These are phyloP conservation scores for Corythornis cristatus DNA, from an alignment of 2,113 vertebrate species.

Conservation along the genomic window DNA sequence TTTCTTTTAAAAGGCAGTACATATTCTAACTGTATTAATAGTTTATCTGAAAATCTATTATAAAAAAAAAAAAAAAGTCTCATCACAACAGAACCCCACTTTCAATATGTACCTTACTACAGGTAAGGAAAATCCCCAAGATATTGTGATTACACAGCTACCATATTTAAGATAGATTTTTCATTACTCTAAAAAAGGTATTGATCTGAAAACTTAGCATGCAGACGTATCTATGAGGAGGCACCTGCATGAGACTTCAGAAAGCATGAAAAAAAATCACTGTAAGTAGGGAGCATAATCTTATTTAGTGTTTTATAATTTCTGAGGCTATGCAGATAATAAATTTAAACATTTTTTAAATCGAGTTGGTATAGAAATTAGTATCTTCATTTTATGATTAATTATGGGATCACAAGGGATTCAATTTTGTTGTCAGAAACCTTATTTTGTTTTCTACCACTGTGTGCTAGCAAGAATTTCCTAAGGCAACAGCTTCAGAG, in stretches of 20 bases:
- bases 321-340: not conserved
- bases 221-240: not conserved
- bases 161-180: not conserved
- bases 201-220: not conserved
- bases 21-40: not conserved
- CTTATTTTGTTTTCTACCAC: not conserved
- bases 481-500: not conserved
- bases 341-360: not conserved
- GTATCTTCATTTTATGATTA: not conserved
- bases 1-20: no score
- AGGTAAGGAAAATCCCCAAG: no score
- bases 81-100: not conserved
- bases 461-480: not conserved
- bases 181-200: not conserved
- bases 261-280: not conserved
- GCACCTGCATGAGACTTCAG: not conserved
- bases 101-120: not conserved
- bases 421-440: not conserved
- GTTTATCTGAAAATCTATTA: not conserved
- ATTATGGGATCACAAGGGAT: not conserved
- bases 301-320: not conserved
- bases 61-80: accelerated
- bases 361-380: not conserved
- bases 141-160: no score
- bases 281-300: not conserved